Percentiles rank a stretch among this genome's conserved stretches.
These are phyloP conservation scores for Neotragus moschatus DNA, from an alignment of 2,113 vertebrate genomes.

Conservation along the genomic window DNA sequence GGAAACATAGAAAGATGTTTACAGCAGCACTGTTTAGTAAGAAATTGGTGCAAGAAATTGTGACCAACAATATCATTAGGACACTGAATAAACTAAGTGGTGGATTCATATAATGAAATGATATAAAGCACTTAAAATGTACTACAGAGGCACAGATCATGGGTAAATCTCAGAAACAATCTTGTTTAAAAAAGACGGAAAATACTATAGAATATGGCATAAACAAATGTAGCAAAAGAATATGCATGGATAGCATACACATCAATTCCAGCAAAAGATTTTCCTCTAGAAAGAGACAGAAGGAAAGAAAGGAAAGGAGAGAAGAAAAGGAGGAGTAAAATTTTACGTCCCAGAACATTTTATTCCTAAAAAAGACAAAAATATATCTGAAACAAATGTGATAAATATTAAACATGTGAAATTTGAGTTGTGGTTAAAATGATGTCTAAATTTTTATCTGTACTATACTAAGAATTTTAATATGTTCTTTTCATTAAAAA, in stretches of 20 bases:
- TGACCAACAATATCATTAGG: neutral
- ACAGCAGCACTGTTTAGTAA: neutral
- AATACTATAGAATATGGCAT: neutral
- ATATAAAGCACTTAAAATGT: slow-evolving; percentile 8
- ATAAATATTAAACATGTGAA: neutral
- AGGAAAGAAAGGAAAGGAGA: neutral
- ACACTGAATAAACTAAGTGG: neutral
- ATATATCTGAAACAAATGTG: neutral
- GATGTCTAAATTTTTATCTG: neutral
- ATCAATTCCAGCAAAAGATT: neutral
- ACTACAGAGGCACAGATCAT: neutral
- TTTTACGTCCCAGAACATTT: neutral
- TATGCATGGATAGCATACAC: neutral
- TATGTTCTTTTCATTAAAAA: neutral
- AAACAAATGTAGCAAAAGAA: neutral
- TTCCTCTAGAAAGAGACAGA: neutral
- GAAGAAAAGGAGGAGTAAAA: neutral
- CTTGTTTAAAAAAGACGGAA: neutral
- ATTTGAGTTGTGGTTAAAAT: neutral
- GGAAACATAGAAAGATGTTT: neutral
- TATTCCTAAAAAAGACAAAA: neutral
- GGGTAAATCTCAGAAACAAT: neutral
- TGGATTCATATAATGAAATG: neutral
- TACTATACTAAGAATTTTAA: neutral
- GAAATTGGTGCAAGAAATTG: neutral